Percentiles rank a stretch among this genome's conserved stretches.
Conservation (phyloP, 1,140 invertebrate species). For the Yoshiicerus persimilis region DNA sequence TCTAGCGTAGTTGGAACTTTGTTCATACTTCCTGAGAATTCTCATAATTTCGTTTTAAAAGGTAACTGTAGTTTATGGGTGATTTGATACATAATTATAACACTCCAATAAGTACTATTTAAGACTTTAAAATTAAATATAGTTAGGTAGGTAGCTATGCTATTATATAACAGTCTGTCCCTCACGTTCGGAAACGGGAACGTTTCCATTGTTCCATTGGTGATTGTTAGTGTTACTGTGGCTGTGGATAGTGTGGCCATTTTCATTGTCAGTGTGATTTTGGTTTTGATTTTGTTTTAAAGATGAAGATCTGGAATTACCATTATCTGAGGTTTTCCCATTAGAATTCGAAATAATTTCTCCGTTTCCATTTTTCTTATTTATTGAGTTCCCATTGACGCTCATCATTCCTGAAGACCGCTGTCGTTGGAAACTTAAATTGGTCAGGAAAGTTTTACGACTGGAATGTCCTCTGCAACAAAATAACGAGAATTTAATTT, state of each 20-base stretch:
- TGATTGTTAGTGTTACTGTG: neutral
- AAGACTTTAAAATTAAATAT: too few species aligned
- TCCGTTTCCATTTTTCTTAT: neutral
- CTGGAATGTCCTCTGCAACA: conserved; percentile 30
- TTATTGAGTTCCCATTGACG: conserved; percentile 2
- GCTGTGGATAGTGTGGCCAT: neutral
- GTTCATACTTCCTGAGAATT: neutral
- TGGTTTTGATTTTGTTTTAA: neutral
- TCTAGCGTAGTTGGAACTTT: neutral
- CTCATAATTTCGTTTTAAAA: neutral
- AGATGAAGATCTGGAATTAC: neutral
- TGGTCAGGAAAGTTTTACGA: conserved; percentile 41
- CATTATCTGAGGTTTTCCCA: neutral
- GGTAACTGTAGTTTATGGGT: neutral
- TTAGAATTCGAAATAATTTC: neutral
- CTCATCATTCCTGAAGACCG: conserved; percentile 25
- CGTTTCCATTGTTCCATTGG: conserved; percentile 23
- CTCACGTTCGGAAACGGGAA: neutral
- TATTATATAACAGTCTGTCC: neutral
- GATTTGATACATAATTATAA: too few species aligned
- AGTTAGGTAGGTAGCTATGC: too few species aligned
- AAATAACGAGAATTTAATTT: neutral
- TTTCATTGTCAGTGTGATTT: neutral
- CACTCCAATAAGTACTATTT: too few species aligned
- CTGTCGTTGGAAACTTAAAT: conserved; percentile 41